A percentile compares a stretch with the other conserved stretches of the same genome.
Conservation (phyloP, 2,113 vertebrate species). For the Anarrhichthys ocellatus region DNA sequence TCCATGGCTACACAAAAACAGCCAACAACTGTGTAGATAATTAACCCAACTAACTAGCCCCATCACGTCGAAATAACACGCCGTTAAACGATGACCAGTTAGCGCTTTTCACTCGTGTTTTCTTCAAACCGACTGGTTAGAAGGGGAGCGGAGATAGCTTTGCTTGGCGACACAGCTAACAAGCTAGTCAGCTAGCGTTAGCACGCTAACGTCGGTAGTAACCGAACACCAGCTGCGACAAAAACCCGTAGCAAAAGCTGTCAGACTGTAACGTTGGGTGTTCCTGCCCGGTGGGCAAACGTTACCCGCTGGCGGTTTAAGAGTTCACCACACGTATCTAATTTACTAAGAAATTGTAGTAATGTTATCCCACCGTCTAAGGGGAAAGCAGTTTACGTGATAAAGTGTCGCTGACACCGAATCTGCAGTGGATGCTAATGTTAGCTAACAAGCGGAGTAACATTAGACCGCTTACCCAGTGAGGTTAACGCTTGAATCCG, state of each 20-base stretch:
- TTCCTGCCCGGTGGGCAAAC: neutral
- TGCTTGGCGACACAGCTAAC: slow-evolving; percentile 4
- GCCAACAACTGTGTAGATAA: neutral
- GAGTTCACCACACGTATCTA: slow-evolving; percentile 61
- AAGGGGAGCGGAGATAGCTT: neutral
- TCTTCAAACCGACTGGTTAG: neutral
- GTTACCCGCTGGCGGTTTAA: neutral
- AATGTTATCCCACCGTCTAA: slow-evolving; percentile 64
- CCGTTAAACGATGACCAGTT: fast-evolving
- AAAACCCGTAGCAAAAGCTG: neutral
- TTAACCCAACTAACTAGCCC: neutral
- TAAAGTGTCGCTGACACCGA: neutral
- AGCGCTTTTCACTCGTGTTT: neutral
- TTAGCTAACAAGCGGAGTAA: slow-evolving; percentile 25
- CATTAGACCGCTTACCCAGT: slow-evolving; percentile 60
- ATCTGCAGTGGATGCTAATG: slow-evolving; percentile 49
- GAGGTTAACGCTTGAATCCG: slow-evolving; percentile 7
- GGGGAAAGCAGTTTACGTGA: slow-evolving; percentile 82
- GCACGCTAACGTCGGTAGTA: neutral
- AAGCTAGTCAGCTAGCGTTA: slow-evolving; percentile 27
- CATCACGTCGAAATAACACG: no score
- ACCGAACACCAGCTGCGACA: neutral
- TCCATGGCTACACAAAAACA: neutral
- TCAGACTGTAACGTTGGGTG: neutral
- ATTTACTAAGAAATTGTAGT: slow-evolving; percentile 73